Percentiles rank a stretch among this genome's conserved stretches.
These are phyloP conservation scores for Leptinotarsa defecta DNA, from an alignment of 1,140 invertebrate genomes.

Conservation along the genomic window DNA sequence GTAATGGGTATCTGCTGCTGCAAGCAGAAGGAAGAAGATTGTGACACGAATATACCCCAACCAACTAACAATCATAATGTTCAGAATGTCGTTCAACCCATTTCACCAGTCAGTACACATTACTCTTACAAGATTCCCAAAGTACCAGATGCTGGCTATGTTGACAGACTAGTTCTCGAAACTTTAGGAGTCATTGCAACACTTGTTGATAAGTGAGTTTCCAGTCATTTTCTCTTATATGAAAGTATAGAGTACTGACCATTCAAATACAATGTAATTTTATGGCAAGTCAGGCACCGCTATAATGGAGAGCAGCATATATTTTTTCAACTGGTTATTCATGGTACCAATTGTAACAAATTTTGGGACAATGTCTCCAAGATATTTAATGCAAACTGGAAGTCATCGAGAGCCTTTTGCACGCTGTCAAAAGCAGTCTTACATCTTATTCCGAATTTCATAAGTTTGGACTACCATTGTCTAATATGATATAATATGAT, in stretches of 20 bases:
- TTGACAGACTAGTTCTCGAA: slow-evolving; percentile 78
- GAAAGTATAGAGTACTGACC: background rate
- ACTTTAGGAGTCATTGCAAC: slow-evolving; percentile 79
- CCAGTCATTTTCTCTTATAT: slow-evolving; percentile 19
- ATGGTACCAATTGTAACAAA: too few species aligned
- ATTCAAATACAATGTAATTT: background rate
- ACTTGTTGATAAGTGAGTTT: slow-evolving; percentile 78
- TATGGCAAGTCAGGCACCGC: background rate
- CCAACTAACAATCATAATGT: slow-evolving; percentile 49
- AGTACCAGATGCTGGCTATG: slow-evolving; percentile 58
- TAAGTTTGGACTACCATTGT: too few species aligned
- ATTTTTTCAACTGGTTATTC: background rate
- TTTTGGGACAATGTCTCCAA: too few species aligned
- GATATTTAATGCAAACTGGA: too few species aligned
- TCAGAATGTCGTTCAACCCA: slow-evolving; percentile 38
- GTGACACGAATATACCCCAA: slow-evolving; percentile 53
- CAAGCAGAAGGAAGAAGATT: slow-evolving; percentile 61
- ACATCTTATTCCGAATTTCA: too few species aligned
- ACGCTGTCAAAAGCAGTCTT: too few species aligned
- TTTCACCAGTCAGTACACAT: slow-evolving; percentile 47
- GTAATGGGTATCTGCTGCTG: slow-evolving; percentile 69
- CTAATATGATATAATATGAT: too few species aligned
- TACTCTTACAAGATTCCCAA: slow-evolving; percentile 40
- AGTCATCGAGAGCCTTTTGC: too few species aligned
- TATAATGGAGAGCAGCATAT: slow-evolving; percentile 5